Percentiles rank a stretch among this genome's conserved stretches.
Evolutionary conservation across 1,140 invertebrate species (phyloP).

Genomic region (Drosophila arawakana): DNA sequence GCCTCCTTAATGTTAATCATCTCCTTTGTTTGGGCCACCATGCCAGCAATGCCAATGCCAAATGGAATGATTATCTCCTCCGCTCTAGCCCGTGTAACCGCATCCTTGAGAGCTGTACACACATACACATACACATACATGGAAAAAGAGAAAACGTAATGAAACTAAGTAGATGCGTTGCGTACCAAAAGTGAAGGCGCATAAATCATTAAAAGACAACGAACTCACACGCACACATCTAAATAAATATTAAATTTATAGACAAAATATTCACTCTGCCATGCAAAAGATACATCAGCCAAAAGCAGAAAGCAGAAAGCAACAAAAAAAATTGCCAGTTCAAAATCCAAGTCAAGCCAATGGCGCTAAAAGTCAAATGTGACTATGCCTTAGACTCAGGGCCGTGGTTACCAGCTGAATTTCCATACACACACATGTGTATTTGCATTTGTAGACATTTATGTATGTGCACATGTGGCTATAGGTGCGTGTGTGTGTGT

Average conservation of each 20-base stretch:
- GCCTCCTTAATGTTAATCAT: constrained; percentile 96
- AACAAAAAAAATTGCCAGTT: constrained; percentile 40
- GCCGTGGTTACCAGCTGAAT: constrained; percentile 53
- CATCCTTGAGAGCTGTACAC: constrained; percentile 89
- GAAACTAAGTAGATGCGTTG: no score
- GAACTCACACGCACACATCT: constrained; percentile 20
- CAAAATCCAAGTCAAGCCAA: constrained; percentile 41
- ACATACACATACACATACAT: no score
- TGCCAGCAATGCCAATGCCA: constrained; percentile 95
- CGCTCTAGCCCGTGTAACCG: constrained; percentile 88
- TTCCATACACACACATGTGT: constrained; percentile 44
- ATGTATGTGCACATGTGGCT: background rate
- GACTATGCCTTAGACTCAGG: constrained; percentile 18
- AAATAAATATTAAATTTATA: constrained; percentile 72
- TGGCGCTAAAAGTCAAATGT: constrained; percentile 72
- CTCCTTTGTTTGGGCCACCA: constrained; percentile 94
- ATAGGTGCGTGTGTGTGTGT: constrained; percentile 5
- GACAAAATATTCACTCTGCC: constrained; percentile 73
- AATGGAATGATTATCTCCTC: constrained; percentile 95
- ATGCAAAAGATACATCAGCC: constrained; percentile 56
- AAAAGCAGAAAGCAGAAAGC: constrained; percentile 45
- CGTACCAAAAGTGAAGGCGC: background rate
- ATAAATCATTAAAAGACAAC: constrained; percentile 57
- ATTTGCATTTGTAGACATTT: background rate
- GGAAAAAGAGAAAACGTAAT: no score